These are phyloP conservation scores for Rhinolophus sinicus DNA, from an alignment of 2,113 vertebrate species.

Conservation along the genomic window DNA sequence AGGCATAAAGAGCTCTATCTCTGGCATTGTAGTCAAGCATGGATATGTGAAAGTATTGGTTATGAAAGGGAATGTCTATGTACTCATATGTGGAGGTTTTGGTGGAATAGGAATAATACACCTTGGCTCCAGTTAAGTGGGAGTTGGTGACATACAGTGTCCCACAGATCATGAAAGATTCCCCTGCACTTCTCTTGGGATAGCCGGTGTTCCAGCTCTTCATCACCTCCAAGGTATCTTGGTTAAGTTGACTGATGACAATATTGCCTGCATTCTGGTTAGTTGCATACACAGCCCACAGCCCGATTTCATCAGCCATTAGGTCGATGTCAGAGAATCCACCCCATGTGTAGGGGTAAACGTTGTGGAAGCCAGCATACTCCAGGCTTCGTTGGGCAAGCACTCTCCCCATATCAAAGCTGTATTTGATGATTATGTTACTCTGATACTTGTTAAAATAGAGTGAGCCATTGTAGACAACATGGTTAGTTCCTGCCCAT, in stretches of 20 bases:
- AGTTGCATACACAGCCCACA: slow-evolving; percentile 98
- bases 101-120: slow-evolving; percentile 98
- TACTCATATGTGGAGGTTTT: slow-evolving; percentile 98
- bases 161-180: slow-evolving; percentile 99
- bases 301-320: slow-evolving; percentile 98
- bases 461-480: slow-evolving; percentile 98
- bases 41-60: slow-evolving; percentile 99
- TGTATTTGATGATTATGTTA: slow-evolving; percentile 99
- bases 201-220: slow-evolving; percentile 98
- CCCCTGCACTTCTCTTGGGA: slow-evolving; percentile 97
- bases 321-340: slow-evolving; percentile 98
- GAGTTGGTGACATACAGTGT: slow-evolving; percentile 98
- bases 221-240: slow-evolving; percentile 94
- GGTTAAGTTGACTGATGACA: slow-evolving; percentile 95
- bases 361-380: slow-evolving; percentile 97
- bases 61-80: slow-evolving; percentile 98
- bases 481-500: slow-evolving; percentile 98
- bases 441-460: slow-evolving; percentile 99
- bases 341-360: slow-evolving; percentile 98
- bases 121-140: slow-evolving; percentile 97
- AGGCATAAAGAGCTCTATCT: slow-evolving; percentile 97
- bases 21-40: slow-evolving; percentile 99
- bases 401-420: slow-evolving; percentile 93
- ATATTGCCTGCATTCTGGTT: slow-evolving; percentile 99
- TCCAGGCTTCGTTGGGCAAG: slow-evolving; percentile 95